Evolutionary conservation across 92 coral and sea anemone genomes (phyloP).

Genomic region (Plumapathes pennacea): DNA sequence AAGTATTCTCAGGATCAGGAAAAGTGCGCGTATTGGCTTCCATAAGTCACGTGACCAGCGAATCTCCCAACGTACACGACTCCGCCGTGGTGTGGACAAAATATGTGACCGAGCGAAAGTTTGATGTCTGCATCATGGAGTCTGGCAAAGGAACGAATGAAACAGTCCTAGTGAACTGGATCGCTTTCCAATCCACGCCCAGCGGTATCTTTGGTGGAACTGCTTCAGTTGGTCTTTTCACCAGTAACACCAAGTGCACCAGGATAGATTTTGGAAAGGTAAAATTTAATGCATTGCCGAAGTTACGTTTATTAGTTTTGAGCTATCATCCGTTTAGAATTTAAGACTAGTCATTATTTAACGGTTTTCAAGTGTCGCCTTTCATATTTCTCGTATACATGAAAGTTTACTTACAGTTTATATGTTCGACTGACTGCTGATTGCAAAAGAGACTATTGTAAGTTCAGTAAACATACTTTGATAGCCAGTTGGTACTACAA

Average conservation of each 20-base stretch:
- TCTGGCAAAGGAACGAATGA: conserved; percentile 46
- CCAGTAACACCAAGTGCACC: conserved; percentile 49
- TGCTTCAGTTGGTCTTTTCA: conserved; percentile 34
- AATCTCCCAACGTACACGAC: conserved; percentile 20
- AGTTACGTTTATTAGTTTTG: not conserved
- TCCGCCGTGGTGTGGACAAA: conserved; percentile 44
- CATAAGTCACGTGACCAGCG: conserved; percentile 15
- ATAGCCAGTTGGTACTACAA: no score
- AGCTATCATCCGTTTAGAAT: not conserved
- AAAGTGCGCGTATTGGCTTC: conserved; percentile 37
- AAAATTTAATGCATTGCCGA: not conserved
- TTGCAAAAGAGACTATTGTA: no score
- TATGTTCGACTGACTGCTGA: no score
- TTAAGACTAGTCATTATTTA: no score
- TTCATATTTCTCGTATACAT: no score
- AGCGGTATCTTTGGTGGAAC: conserved; percentile 35
- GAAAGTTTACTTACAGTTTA: no score
- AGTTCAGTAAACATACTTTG: no score
- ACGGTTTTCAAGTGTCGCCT: no score
- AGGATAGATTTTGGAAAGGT: conserved; percentile 41
- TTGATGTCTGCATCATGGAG: conserved; percentile 41
- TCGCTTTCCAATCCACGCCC: conserved; percentile 44
- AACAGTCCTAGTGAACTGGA: conserved; percentile 41
- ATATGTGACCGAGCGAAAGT: conserved; percentile 18
- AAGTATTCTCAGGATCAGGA: conserved; percentile 11